A percentile compares a stretch with the other conserved stretches of the same genome.
phyloP scores from a whole-genome alignment of 2,888 invertebrate genomes.

The Beris morrisii region DNA sequence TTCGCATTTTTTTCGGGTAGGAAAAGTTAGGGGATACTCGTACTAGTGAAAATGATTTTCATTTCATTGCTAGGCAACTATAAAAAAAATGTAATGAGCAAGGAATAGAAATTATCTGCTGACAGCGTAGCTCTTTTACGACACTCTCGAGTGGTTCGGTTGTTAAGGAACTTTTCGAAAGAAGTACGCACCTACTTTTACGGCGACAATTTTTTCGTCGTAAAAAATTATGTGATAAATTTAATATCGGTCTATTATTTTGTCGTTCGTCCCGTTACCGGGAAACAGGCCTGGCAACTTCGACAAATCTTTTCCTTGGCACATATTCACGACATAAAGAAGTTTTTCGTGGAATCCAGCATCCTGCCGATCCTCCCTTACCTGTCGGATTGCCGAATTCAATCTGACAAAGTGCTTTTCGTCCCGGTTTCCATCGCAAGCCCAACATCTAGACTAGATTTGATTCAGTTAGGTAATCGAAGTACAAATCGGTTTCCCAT shows the following conservation, averaged over 20 bases:
- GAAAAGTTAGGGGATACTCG: not conserved
- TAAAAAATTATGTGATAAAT: too few relatives aligned
- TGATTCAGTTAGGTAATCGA: slow-evolving; percentile 26
- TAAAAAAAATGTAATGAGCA: slow-evolving; percentile 16
- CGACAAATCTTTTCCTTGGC: too few relatives aligned
- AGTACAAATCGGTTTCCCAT: slow-evolving; percentile 31
- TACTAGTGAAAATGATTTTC: slow-evolving; percentile 9
- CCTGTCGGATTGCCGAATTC: slow-evolving; percentile 1
- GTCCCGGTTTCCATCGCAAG: not conserved
- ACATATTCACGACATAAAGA: too few relatives aligned
- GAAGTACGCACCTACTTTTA: not conserved
- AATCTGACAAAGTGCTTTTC: slow-evolving; percentile 25
- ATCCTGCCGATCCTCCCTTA: too few relatives aligned
- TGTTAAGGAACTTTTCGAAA: not conserved
- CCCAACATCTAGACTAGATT: not conserved
- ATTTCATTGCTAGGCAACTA: slow-evolving; percentile 20
- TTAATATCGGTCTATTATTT: too few relatives aligned
- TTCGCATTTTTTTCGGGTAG: slow-evolving; percentile 6
- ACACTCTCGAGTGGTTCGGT: not conserved
- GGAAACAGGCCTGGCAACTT: too few relatives aligned
- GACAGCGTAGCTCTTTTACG: slow-evolving; percentile 4
- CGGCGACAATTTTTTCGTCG: too few relatives aligned
- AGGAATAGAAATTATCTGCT: slow-evolving; percentile 12
- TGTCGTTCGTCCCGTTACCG: too few relatives aligned
- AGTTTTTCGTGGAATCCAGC: too few relatives aligned